Evolutionary conservation across 2,888 invertebrate species (phyloP).

Genomic region (Dynastes grantii): DNA sequence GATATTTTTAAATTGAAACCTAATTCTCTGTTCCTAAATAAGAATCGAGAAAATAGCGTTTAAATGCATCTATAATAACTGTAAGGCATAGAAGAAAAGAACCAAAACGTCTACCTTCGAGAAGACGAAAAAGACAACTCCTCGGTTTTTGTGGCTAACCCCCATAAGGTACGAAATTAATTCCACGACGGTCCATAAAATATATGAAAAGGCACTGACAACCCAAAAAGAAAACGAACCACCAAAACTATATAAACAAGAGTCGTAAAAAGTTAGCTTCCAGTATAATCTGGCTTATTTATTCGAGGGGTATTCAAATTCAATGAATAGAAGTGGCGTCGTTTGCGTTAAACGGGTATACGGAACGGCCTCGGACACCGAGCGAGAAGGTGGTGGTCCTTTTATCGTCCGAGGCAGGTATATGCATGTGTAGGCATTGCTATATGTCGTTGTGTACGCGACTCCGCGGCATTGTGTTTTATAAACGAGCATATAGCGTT

Average conservation of each 20-base stretch:
- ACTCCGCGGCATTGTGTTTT: too few species aligned
- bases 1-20: too few species aligned
- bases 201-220: conserved; percentile 54
- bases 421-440: not conserved
- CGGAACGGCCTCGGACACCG: not conserved
- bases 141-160: conserved; percentile 23
- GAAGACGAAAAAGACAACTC: not conserved
- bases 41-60: too few species aligned
- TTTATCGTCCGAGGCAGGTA: conserved; percentile 5
- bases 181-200: conserved; percentile 44
- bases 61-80: too few species aligned
- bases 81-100: not conserved
- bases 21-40: too few species aligned
- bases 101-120: not conserved
- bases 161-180: conserved; percentile 51
- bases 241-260: conserved; percentile 51
- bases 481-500: not conserved
- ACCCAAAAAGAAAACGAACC: conserved; percentile 47
- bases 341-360: not conserved
- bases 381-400: conserved; percentile 6
- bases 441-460: not conserved
- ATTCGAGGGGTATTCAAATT: conserved; percentile 50
- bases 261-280: conserved; percentile 54
- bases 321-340: conserved; percentile 44
- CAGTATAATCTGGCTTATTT: conserved; percentile 56